Percentiles rank a stretch among this genome's conserved stretches.
phyloP scores from a whole-genome alignment of 2,888 invertebrate species.

The Tillus elongatus region DNA sequence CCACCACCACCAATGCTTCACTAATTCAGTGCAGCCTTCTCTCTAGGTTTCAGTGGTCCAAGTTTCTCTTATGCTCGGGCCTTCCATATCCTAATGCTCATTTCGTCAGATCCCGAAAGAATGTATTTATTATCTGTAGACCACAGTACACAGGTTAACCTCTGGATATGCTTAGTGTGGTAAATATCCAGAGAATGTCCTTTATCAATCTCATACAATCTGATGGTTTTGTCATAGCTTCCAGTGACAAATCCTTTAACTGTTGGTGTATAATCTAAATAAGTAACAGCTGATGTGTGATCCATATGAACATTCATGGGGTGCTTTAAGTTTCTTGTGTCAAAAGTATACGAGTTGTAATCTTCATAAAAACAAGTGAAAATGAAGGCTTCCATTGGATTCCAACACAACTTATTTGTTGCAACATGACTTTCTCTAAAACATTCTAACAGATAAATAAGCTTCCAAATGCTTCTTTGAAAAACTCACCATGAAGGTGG shows the following conservation, averaged over 20 bases:
- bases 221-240: slow-evolving; percentile 89
- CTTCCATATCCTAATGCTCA: slow-evolving; percentile 99
- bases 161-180: slow-evolving; percentile 97
- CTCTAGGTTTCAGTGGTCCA: slow-evolving; percentile 85
- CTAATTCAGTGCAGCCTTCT: slow-evolving; percentile 79
- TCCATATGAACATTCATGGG: slow-evolving; percentile 88
- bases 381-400: slow-evolving; percentile 96
- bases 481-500: no score
- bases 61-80: slow-evolving; percentile 93
- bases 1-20: slow-evolving; percentile 78
- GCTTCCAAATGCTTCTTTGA: no score
- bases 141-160: slow-evolving; percentile 86
- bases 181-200: slow-evolving; percentile 90
- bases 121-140: slow-evolving; percentile 90
- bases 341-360: slow-evolving; percentile 95
- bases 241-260: slow-evolving; percentile 94
- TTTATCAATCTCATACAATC: slow-evolving; percentile 78
- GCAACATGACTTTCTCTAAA: no score
- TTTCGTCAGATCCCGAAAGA: slow-evolving; percentile 93
- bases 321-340: slow-evolving; percentile 72
- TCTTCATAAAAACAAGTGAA: slow-evolving; percentile 98
- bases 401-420: slow-evolving; percentile 94
- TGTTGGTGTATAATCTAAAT: slow-evolving; percentile 94
- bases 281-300: slow-evolving; percentile 89
- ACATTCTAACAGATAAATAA: no score